Evolutionary conservation across 2,113 vertebrate genomes (phyloP), one percentile per base, ranked within the genome.

Genomic region (Dromaius novaehollandiae): DNA sequence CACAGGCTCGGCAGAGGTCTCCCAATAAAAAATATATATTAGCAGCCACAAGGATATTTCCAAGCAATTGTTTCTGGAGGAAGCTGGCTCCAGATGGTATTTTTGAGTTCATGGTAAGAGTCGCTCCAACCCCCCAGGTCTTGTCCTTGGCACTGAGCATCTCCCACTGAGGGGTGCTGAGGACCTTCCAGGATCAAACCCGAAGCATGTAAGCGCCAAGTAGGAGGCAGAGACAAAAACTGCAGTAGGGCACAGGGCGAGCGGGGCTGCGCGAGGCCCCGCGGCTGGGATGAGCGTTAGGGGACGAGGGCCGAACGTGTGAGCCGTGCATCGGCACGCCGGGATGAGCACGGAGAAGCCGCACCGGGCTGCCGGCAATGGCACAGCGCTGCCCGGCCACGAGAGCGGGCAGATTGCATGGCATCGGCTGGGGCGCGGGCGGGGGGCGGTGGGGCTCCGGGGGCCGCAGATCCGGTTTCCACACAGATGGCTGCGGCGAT

Each of bases 371-470:
- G 12, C 6, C 36, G 91, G 83, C 89, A 92, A 94, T 65, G 7
- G 96, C 60, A 8, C 38, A 38, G 38, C 38, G 38, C 38, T 38
- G 38, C 38, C 38, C 7, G 97, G 65, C 90, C 46, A 6, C 17
- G 82, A 91, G 90, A 96, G 94, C 96, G 93, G 94, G 83, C 90
- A 56, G 94, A 88, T 96, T 93, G 94, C 60, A 91, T 95, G 96
- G 95, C 95, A 93, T 97, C 97, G 96, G 96, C 97, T 94, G 88
- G 92, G 95, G 94, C 75, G 3, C 75, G 69, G 87, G 87, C 92
- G 79, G 84, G 95, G 96, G 92, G 80, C 82, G 95, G 63, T 77
- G 76, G 85, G 89, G 88, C 80, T 80, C 84, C 92, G 90, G 12
- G 90, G 70, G 93, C 86, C 82, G 58, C 61, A 12, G 93, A 81